Evolutionary conservation across 1,140 invertebrate species (phyloP).

Genomic region (Elymnias hypermnestra): DNA sequence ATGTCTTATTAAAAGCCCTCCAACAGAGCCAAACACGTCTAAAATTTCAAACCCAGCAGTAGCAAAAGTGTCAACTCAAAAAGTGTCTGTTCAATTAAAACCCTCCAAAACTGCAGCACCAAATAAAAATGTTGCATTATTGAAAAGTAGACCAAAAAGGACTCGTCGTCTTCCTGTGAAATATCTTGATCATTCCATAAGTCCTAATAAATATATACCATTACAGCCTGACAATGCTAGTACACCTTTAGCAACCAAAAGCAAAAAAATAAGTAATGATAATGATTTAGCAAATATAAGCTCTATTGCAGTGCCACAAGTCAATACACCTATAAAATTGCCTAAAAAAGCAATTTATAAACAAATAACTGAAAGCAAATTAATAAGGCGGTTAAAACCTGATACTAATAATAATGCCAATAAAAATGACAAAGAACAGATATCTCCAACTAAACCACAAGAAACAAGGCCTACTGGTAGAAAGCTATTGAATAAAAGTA

Average conservation of each 20-base stretch:
- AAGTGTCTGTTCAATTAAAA: constrained; percentile 4
- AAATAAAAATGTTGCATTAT: too few species aligned
- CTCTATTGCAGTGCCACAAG: constrained; percentile 9
- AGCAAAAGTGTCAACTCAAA: background rate
- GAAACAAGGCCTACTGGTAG: background rate
- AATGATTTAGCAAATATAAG: background rate
- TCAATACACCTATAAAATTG: constrained; percentile 6
- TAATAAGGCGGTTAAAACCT: constrained; percentile 9
- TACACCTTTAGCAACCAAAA: constrained; percentile 38
- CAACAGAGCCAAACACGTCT: too few species aligned
- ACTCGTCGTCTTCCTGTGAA: constrained; percentile 48
- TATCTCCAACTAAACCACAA: constrained; percentile 7
- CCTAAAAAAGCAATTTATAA: constrained; percentile 1
- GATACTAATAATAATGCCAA: constrained; percentile 48
- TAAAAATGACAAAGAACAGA: constrained; percentile 9
- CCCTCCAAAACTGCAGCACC: constrained; percentile 39
- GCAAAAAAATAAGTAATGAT: constrained; percentile 10
- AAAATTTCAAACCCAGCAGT: background rate
- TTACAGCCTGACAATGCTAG: constrained; percentile 49
- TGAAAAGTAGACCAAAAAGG: constrained; percentile 43
- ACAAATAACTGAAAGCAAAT: background rate
- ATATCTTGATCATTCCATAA: constrained; percentile 48
- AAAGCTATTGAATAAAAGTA: constrained; percentile 26
- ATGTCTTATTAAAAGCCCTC: too few species aligned
- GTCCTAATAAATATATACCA: constrained; percentile 48